These are phyloP conservation scores for Rhagoletis pomonella DNA, from an alignment of 1,140 invertebrate genomes.

Conservation along the genomic window DNA sequence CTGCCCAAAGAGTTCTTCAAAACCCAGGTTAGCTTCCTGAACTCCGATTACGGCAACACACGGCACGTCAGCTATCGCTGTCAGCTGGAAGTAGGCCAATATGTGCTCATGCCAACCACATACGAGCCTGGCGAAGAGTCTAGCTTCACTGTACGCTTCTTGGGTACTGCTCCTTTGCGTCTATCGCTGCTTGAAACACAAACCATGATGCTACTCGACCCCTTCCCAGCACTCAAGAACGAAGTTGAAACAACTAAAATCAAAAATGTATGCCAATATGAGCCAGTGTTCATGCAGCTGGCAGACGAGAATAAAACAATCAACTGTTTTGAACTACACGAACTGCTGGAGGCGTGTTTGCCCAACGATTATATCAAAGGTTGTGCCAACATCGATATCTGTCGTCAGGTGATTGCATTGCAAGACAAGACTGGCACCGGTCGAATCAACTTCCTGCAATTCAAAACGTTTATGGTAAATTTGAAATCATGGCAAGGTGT, in stretches of 20 bases:
- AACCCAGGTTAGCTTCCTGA: constrained; percentile 90
- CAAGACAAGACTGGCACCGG: constrained; percentile 89
- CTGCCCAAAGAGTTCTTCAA: constrained; percentile 89
- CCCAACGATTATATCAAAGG: constrained; percentile 97
- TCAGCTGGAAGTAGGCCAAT: constrained; percentile 87
- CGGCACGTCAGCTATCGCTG: constrained; percentile 89
- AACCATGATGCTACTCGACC: constrained; percentile 89
- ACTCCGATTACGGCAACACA: constrained; percentile 94
- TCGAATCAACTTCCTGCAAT: constrained; percentile 88
- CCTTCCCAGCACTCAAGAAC: constrained; percentile 81
- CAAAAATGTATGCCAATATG: constrained; percentile 82
- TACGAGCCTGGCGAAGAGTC: constrained; percentile 94
- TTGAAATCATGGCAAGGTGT: constrained; percentile 93
- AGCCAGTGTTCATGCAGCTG: constrained; percentile 91
- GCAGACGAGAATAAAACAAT: constrained; percentile 91
- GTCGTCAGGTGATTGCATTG: constrained; percentile 90
- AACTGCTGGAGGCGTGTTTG: constrained; percentile 91
- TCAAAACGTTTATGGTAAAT: constrained; percentile 94
- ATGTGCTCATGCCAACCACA: constrained; percentile 91
- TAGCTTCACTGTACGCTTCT: constrained; percentile 73
- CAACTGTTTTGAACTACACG: constrained; percentile 93
- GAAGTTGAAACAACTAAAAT: constrained; percentile 66
- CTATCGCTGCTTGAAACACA: constrained; percentile 79
- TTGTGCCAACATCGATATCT: constrained; percentile 93
- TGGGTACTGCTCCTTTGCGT: constrained; percentile 66